Conservation (phyloP, 2,797 vertebrate genomes). For the Artibeus jamaicensis region DNA sequence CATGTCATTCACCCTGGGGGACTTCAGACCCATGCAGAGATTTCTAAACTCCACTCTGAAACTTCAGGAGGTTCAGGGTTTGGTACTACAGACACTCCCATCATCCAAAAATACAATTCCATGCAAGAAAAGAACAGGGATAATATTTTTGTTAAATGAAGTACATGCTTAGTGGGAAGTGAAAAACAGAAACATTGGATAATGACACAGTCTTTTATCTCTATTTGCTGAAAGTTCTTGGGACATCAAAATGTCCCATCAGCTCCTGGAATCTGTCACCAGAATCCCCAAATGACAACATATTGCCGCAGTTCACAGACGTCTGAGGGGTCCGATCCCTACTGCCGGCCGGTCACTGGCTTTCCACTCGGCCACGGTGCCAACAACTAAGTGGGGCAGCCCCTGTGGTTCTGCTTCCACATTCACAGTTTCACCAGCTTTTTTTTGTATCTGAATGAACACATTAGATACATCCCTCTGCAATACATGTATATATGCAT, state of each 20-base stretch:
- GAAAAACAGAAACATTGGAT: constrained; percentile 20
- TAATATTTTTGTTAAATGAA: background rate
- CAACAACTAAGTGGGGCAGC: background rate
- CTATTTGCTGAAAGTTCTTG: background rate
- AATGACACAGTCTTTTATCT: constrained; percentile 11
- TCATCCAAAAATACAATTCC: background rate
- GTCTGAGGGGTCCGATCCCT: background rate
- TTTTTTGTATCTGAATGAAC: background rate
- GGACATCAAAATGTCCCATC: constrained; percentile 1
- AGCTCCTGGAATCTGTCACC: background rate
- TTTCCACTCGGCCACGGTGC: background rate
- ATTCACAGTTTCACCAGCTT: background rate
- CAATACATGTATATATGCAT: background rate
- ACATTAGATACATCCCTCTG: background rate
- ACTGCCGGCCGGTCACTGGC: background rate
- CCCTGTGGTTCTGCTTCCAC: background rate
- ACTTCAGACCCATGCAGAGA: background rate
- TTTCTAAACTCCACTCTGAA: background rate
- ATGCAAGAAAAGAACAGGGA: background rate
- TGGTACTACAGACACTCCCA: background rate
- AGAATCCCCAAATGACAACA: background rate
- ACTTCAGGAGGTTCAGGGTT: background rate
- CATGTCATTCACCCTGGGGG: background rate
- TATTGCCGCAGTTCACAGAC: background rate
- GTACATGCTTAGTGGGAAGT: background rate